Conservation (phyloP, 2,113 vertebrate species). For the Eolophus roseicapilla region DNA sequence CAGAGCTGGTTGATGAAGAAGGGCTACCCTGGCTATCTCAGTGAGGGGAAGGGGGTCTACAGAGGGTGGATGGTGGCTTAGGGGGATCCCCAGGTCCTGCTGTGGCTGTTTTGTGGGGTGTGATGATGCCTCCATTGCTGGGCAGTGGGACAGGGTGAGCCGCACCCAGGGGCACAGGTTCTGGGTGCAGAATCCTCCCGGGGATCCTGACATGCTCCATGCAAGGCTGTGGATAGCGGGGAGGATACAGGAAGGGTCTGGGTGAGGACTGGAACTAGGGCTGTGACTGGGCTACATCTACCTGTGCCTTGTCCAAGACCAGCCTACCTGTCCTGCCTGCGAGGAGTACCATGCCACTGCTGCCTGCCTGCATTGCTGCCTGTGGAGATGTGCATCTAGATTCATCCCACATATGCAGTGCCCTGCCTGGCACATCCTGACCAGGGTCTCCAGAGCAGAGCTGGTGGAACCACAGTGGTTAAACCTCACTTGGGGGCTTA, state of each 20-base stretch:
- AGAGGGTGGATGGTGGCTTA: not conserved
- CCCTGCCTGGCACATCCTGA: fast-evolving
- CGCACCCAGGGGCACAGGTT: not conserved
- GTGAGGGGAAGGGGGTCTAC: not conserved
- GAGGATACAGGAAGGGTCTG: not conserved
- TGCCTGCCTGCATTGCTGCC: fast-evolving
- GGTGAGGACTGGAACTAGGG: not conserved
- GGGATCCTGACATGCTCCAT: fast-evolving
- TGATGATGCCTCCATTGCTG: not conserved
- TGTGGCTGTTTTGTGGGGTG: not conserved
- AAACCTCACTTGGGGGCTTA: too few relatives aligned
- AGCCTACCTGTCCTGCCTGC: not conserved
- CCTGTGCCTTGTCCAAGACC: fast-evolving
- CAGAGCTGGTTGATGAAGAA: fast-evolving
- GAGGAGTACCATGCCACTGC: fast-evolving
- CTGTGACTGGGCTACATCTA: not conserved
- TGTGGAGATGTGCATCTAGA: fast-evolving
- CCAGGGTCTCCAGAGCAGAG: not conserved
- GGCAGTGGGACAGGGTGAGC: not conserved
- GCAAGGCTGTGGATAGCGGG: fast-evolving
- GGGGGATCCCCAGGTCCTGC: too few relatives aligned
- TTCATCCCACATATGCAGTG: fast-evolving
- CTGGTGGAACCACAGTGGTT: fast-evolving
- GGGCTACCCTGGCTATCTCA: fast-evolving
- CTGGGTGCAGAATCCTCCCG: not conserved